These are phyloP conservation scores for Zeus faber DNA, from an alignment of 2,113 vertebrate species.

Conservation along the genomic window DNA sequence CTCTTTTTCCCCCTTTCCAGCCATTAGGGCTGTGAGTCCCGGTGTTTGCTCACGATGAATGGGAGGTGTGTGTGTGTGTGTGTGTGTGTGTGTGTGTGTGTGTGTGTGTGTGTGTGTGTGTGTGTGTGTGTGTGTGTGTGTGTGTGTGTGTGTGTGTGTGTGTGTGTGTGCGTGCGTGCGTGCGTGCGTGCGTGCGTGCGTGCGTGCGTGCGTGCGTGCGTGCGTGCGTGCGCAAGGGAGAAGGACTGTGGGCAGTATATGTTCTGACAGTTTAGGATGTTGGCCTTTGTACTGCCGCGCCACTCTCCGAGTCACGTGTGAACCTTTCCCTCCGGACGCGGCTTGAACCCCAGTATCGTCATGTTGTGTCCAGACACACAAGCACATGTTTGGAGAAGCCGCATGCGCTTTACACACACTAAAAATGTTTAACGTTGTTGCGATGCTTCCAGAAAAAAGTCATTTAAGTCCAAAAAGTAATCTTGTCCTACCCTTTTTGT, in stretches of 20 bases:
- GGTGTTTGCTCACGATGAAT: conserved; percentile 61
- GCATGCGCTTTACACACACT: neutral
- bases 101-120: conserved; percentile 8
- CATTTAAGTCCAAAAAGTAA: neutral
- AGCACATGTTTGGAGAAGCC: neutral
- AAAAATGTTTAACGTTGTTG: neutral
- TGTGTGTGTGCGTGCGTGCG: conserved; percentile 6
- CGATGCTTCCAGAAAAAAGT: neutral
- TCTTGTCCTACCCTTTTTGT: neutral
- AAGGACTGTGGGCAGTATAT: conserved; percentile 27
- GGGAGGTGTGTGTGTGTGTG: conserved; percentile 24
- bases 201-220: conserved; percentile 6
- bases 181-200: conserved; percentile 4
- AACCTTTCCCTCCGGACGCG: neutral
- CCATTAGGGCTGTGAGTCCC: conserved; percentile 11
- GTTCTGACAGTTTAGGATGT: conserved; percentile 35
- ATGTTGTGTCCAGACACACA: neutral
- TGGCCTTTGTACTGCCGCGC: conserved; percentile 10
- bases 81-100: conserved; percentile 1
- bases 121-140: conserved; percentile 5
- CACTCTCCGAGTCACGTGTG: neutral
- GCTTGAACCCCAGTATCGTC: neutral
- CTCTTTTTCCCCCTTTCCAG: neutral
- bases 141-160: conserved; percentile 13
- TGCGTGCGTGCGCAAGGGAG: conserved; percentile 8